Percentiles rank a stretch among this genome's conserved stretches.
phyloP scores from a whole-genome alignment of 2,888 invertebrate genomes.

The Andricus curvator region DNA sequence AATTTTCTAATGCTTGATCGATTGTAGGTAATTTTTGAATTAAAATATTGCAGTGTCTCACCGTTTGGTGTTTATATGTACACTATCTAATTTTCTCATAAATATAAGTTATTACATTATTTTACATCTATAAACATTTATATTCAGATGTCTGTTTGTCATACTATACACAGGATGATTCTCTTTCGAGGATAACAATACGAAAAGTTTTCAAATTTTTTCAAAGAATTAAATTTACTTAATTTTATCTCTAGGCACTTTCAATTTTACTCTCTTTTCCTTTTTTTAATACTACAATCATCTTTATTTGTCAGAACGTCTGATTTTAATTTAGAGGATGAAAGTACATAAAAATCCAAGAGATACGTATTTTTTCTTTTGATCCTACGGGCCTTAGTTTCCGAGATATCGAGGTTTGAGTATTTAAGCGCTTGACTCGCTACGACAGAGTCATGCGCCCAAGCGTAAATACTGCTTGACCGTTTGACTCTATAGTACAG shows the following conservation, averaged over 20 bases:
- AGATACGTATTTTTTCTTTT: too few relatives aligned
- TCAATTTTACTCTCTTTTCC: neutral
- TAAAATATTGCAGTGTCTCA: conserved; percentile 28
- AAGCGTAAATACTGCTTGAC: too few relatives aligned
- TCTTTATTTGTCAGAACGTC: neutral
- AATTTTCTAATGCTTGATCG: neutral
- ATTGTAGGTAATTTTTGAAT: neutral
- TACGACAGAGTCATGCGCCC: too few relatives aligned
- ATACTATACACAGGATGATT: conserved; percentile 20
- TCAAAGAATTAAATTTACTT: neutral
- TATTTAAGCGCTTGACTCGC: too few relatives aligned
- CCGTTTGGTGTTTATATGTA: conserved; percentile 52
- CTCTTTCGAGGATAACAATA: conserved; percentile 13
- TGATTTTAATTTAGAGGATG: neutral
- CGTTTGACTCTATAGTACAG: too few relatives aligned
- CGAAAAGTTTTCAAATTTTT: neutral
- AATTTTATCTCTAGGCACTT: neutral
- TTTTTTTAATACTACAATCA: neutral
- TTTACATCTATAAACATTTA: conserved; percentile 44
- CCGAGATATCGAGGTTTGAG: too few relatives aligned
- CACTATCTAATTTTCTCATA: conserved; percentile 51
- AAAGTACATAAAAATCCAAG: too few relatives aligned
- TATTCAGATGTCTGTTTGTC: conserved; percentile 21
- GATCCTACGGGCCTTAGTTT: too few relatives aligned
- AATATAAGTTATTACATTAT: conserved; percentile 56